Conservation (phyloP, 2,113 vertebrate genomes). For the Jacana jacana region DNA sequence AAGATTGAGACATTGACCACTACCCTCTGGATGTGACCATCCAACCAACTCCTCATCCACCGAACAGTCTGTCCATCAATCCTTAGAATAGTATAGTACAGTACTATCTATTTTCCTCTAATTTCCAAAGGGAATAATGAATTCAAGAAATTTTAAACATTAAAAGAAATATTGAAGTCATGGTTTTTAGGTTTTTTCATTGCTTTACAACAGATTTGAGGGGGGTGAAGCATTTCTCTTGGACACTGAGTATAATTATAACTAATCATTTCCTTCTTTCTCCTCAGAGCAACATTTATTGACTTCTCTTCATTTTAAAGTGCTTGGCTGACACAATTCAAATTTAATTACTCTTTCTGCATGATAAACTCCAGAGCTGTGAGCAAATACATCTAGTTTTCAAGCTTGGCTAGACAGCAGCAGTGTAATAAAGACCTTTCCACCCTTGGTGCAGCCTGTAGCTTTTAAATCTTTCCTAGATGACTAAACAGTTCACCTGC, state of each 20-base stretch:
- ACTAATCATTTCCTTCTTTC: constrained; percentile 72
- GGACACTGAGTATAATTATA: constrained; percentile 68
- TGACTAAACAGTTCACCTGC: constrained; percentile 58
- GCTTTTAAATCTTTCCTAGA: constrained; percentile 70
- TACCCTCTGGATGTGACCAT: neutral
- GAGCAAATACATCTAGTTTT: constrained; percentile 70
- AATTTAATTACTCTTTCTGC: constrained; percentile 76
- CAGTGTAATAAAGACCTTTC: constrained; percentile 66
- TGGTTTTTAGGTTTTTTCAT: neutral
- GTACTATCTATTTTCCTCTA: neutral
- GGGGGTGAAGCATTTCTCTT: constrained; percentile 60
- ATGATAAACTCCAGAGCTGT: constrained; percentile 69
- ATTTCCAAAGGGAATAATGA: constrained; percentile 1
- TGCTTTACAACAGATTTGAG: constrained; percentile 39
- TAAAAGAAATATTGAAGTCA: neutral
- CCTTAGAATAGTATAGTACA: neutral
- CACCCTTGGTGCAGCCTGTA: constrained; percentile 51
- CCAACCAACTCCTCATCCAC: neutral
- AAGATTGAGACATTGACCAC: rapidly evolving
- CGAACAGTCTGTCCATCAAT: neutral
- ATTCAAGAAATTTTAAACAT: constrained; percentile 25
- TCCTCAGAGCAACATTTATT: constrained; percentile 67
- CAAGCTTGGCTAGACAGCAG: constrained; percentile 69
- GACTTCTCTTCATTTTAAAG: constrained; percentile 70
- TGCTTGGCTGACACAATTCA: constrained; percentile 73